Conservation (phyloP, 2,888 invertebrate species). For the Nomada ruficornis region DNA sequence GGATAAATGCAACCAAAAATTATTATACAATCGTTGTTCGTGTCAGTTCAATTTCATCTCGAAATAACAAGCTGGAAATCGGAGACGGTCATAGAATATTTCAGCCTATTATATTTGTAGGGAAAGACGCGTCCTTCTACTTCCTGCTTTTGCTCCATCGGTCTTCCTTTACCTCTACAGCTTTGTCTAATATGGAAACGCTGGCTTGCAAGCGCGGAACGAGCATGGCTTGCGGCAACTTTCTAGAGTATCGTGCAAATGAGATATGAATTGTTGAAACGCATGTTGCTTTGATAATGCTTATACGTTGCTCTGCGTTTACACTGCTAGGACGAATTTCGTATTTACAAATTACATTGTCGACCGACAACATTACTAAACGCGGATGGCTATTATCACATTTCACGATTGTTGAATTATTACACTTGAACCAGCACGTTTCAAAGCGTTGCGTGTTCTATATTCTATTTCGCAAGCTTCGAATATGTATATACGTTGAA, state of each 20-base stretch:
- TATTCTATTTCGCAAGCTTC: too few species aligned
- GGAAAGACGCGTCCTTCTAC: conserved; percentile 16
- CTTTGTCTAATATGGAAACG: conserved; percentile 18
- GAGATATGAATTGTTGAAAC: conserved; percentile 30
- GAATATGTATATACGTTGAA: too few species aligned
- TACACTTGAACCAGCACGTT: background rate
- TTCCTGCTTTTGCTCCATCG: conserved; percentile 3
- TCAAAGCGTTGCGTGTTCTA: background rate
- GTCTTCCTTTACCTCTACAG: background rate
- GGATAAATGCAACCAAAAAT: background rate
- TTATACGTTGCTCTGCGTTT: conserved; percentile 37
- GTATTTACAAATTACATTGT: too few species aligned
- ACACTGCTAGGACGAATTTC: conserved; percentile 7
- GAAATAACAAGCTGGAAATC: too few species aligned
- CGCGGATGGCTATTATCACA: background rate
- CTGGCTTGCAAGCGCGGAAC: conserved; percentile 38
- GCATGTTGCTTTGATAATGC: conserved; percentile 61
- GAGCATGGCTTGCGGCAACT: conserved; percentile 61
- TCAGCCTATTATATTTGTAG: background rate
- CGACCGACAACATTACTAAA: background rate
- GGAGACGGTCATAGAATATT: background rate
- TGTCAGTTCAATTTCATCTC: too few species aligned
- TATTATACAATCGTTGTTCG: background rate
- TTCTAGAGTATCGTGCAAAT: conserved; percentile 36
- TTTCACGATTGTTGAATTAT: background rate